These are phyloP conservation scores for Harpagus bidentatus DNA, from an alignment of 2,113 vertebrate species.

Conservation along the genomic window DNA sequence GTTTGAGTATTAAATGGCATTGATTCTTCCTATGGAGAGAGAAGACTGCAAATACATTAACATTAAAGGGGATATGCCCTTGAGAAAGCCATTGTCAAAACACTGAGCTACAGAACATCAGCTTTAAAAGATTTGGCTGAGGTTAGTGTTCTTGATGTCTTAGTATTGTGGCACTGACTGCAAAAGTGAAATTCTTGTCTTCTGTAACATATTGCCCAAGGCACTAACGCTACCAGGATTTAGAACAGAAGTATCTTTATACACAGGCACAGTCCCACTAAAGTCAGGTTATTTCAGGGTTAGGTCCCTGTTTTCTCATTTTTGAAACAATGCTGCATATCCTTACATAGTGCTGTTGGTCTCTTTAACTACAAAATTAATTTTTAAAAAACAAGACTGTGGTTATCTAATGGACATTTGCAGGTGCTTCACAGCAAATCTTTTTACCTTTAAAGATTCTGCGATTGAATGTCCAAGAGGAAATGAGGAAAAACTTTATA, in stretches of 20 bases:
- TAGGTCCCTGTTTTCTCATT: background rate
- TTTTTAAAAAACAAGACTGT: background rate
- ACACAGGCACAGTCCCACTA: background rate
- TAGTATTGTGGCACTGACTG: background rate
- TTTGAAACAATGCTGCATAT: background rate
- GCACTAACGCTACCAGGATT: background rate
- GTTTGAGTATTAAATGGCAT: background rate
- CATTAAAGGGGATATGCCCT: constrained; percentile 23
- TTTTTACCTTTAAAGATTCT: background rate
- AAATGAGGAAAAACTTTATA: background rate
- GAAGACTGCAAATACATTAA: constrained; percentile 43
- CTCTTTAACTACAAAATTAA: background rate
- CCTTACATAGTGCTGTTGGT: background rate
- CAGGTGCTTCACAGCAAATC: background rate
- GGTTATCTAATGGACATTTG: background rate
- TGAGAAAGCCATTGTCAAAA: constrained; percentile 45
- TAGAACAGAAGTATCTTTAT: background rate
- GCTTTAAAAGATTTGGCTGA: constrained; percentile 22
- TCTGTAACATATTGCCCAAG: background rate
- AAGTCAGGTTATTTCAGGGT: background rate
- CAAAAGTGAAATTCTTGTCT: constrained; percentile 18
- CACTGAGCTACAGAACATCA: background rate
- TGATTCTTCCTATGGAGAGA: constrained; percentile 47
- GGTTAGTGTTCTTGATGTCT: constrained; percentile 30
- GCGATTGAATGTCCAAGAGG: background rate